Conservation (phyloP, 2,797 vertebrate species). For the Aselliscus stoliczkanus region DNA sequence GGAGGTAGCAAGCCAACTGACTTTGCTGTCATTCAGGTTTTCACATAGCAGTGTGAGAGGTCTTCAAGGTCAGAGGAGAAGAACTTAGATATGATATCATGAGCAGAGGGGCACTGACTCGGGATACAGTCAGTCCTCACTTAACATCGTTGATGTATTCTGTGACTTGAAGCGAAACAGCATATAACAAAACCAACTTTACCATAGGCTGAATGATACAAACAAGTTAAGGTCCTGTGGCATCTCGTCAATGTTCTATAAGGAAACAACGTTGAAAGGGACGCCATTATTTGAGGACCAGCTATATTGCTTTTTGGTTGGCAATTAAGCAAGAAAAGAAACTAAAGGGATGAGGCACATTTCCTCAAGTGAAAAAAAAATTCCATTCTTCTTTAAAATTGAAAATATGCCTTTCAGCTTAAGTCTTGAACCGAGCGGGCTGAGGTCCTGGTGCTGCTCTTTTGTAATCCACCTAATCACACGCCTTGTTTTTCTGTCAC, state of each 20-base stretch:
- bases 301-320: neutral
- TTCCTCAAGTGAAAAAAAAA: neutral
- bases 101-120: neutral
- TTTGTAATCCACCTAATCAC: conserved; percentile 37
- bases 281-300: neutral
- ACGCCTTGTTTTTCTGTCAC: conserved; percentile 74
- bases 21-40: neutral
- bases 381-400: neutral
- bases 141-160: neutral
- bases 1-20: neutral
- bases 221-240: neutral
- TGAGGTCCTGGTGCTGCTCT: neutral
- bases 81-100: neutral
- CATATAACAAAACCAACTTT: neutral
- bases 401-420: neutral
- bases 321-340: neutral
- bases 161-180: neutral
- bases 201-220: neutral
- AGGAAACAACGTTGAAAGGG: neutral
- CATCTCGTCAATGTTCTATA: neutral
- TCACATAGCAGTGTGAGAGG: neutral
- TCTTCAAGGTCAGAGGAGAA: neutral
- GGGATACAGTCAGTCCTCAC: neutral
- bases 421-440: neutral
- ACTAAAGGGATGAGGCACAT: neutral